phyloP scores from a whole-genome alignment of 2,797 vertebrate genomes.

The Coreius guichenoti region DNA sequence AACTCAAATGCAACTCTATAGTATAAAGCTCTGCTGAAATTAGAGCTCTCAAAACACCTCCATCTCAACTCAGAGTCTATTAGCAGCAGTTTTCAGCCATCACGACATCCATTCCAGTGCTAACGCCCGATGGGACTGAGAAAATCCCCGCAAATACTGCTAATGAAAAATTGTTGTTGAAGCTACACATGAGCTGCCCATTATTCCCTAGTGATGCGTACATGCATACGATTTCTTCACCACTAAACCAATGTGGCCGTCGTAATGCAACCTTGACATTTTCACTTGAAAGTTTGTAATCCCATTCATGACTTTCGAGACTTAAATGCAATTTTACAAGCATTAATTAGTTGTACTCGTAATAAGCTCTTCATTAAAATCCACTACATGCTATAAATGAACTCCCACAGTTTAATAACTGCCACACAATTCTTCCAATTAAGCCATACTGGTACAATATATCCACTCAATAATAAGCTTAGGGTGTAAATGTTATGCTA shows the following conservation, averaged over 20 bases:
- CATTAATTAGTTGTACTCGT: conserved; percentile 3
- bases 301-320: conserved; percentile 13
- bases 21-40: conserved; percentile 30
- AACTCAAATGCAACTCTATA: conserved; percentile 7
- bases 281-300: background rate
- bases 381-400: background rate
- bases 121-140: conserved; percentile 43
- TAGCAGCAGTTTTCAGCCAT: conserved; percentile 49
- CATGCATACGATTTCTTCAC: background rate
- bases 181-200: conserved; percentile 9
- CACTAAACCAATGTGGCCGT: background rate
- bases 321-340: conserved; percentile 19
- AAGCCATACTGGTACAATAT: background rate
- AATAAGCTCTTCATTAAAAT: conserved; percentile 27
- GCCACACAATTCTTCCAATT: conserved; percentile 2
- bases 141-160: conserved; percentile 33
- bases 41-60: conserved; percentile 26
- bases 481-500: background rate
- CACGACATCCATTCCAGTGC: conserved; percentile 49
- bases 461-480: background rate
- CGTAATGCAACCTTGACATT: background rate
- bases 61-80: conserved; percentile 50
- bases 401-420: background rate
- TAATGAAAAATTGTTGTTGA: conserved; percentile 49
- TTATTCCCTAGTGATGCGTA: background rate